These are phyloP conservation scores for Pundamilia nyererei DNA, from an alignment of 2,113 vertebrate genomes.

Conservation along the genomic window DNA sequence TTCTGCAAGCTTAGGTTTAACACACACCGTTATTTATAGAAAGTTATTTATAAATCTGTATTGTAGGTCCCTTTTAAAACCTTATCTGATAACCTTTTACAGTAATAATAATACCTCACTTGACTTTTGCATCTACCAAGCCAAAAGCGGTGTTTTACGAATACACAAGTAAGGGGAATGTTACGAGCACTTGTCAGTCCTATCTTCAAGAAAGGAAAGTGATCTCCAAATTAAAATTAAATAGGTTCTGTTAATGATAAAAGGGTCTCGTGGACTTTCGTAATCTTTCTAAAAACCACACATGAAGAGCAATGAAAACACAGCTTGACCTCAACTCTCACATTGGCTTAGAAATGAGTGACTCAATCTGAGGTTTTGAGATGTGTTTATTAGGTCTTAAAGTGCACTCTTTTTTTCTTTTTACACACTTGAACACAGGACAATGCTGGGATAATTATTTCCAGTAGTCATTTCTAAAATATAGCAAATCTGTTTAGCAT, in stretches of 20 bases:
- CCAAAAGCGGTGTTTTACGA: background rate
- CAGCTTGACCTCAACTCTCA: background rate
- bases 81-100: background rate
- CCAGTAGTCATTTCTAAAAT: background rate
- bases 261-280: background rate
- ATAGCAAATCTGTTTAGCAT: background rate
- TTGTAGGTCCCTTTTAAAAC: background rate
- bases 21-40: background rate
- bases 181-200: background rate
- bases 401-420: background rate
- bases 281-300: background rate
- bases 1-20: background rate
- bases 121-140: background rate
- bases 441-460: background rate
- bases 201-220: background rate
- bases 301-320: background rate
- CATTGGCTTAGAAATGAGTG: background rate
- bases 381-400: background rate
- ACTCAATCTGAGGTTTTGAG: background rate
- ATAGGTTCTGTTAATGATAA: background rate
- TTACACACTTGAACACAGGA: background rate
- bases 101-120: background rate
- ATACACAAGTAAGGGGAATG: background rate
- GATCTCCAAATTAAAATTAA: background rate
- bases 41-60: background rate